Base-by-base conservation (phyloP, 2,797 vertebrate species). In the Tolypeutes matacus region DNA sequence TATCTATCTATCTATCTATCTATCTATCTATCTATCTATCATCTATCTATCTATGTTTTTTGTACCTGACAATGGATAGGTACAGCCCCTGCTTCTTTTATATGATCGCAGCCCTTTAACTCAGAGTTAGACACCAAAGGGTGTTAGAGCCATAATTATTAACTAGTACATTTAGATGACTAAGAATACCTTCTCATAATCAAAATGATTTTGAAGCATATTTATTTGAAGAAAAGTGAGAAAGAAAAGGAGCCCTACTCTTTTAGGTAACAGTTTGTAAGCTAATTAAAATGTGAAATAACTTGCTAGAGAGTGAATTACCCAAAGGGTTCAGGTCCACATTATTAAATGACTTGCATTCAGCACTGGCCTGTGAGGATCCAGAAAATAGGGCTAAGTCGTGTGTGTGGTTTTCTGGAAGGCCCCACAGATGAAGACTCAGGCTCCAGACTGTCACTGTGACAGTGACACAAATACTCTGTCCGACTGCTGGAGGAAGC, bases 211-310 rank as follows among this genome's bases (percentile, higher is more conserved):
- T 88, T 34, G 75, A 64, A 56, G 2, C 15, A 49, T 85, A 51
- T 70, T 89, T 69, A 51, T 60, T 72, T 82, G 36, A 83, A 86
- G 60, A 42, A 83, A 89, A 89, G 14, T 27, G 60, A 92, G 76
- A 39, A 92, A 75, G 53, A 64, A 91, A 75, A 83, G 3, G 4
- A 77, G 6, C 6, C 5, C 11, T 14, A 31, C 3, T 53, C 11
- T 60, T 72, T 64, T 20, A 42, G 42, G 65, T 51, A 70, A 64
- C 49, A n/a, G 34, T 34, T 70, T 60, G 42, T 34, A 76, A 87
- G 27, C 10, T 67, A 62, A 70, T 72, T 36, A 56, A 65, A 89
- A 84, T 9, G 6, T 77, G 82, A 39, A 73, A 77, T 36, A 86
- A 89, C 42, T 89, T 60, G 39, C 11, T 39, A 15, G 20, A 42